These are phyloP conservation scores for Coptodon rendalli DNA, from an alignment of 2,113 vertebrate genomes.

Conservation along the genomic window DNA sequence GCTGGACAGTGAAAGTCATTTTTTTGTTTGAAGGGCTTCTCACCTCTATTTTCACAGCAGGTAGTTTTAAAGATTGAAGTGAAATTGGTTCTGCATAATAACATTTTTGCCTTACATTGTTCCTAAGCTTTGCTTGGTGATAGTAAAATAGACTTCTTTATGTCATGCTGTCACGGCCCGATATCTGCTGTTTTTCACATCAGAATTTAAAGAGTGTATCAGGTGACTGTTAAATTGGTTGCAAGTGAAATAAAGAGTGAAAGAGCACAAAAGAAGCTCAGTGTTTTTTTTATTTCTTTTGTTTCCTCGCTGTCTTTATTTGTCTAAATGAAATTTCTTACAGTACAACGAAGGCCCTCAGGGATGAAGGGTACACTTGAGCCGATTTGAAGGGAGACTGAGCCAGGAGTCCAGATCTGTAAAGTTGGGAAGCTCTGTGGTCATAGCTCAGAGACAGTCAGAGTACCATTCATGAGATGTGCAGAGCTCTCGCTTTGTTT, in stretches of 20 bases:
- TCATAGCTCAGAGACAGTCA: background rate
- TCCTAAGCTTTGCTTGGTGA: background rate
- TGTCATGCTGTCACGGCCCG: background rate
- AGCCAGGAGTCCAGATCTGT: background rate
- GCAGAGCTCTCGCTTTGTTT: background rate
- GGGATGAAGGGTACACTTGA: constrained; percentile 2
- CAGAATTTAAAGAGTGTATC: background rate
- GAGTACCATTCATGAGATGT: background rate
- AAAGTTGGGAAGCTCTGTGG: background rate
- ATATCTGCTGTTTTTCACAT: background rate
- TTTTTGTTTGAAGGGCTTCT: background rate
- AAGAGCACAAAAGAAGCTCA: background rate
- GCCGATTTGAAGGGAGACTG: constrained; percentile 4
- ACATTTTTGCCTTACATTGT: background rate
- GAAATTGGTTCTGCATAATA: background rate
- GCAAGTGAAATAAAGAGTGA: background rate
- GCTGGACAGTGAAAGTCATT: background rate
- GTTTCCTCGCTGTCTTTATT: background rate
- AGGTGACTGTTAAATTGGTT: background rate
- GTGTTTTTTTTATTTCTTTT: background rate
- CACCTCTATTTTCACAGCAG: background rate
- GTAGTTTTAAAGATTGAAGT: background rate
- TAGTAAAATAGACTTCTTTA: background rate
- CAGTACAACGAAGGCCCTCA: constrained; percentile 27
- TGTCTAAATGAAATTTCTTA: constrained; percentile 42